Conservation (phyloP, 2,888 invertebrate genomes). For the Idaea biselata region DNA sequence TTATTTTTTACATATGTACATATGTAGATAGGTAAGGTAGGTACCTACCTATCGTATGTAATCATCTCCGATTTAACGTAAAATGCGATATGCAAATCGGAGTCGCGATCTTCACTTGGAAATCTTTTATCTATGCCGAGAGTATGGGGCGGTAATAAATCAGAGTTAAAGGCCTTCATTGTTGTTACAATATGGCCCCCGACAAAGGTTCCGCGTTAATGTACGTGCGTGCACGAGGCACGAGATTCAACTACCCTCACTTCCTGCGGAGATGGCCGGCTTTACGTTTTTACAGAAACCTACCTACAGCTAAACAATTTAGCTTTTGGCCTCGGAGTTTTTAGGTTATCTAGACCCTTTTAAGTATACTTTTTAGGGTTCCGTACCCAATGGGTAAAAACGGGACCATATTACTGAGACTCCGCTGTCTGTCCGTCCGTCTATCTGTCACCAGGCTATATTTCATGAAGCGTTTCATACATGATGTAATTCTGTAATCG, state of each 20-base stretch:
- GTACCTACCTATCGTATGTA: neutral
- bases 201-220: slow-evolving; percentile 53
- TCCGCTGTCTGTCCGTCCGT: no score
- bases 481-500: no score
- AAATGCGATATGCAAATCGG: neutral
- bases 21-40: no score
- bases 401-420: no score
- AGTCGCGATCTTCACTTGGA: neutral
- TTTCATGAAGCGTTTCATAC: no score
- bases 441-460: no score
- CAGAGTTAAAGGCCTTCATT: slow-evolving; percentile 57
- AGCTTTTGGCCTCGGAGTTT: slow-evolving; percentile 12
- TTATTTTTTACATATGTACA: no score
- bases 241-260: slow-evolving; percentile 44
- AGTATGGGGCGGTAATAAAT: slow-evolving; percentile 46
- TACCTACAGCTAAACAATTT: slow-evolving; percentile 11
- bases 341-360: slow-evolving; percentile 2
- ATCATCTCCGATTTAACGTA: neutral
- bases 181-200: slow-evolving; percentile 35
- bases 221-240: slow-evolving; percentile 44
- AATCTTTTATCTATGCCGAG: neutral
- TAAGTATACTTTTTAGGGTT: neutral
- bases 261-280: slow-evolving; percentile 21
- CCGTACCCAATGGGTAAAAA: no score
- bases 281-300: neutral